These are phyloP conservation scores for Dicrostonyx torquatus DNA, from an alignment of 2,797 vertebrate genomes.

Conservation along the genomic window DNA sequence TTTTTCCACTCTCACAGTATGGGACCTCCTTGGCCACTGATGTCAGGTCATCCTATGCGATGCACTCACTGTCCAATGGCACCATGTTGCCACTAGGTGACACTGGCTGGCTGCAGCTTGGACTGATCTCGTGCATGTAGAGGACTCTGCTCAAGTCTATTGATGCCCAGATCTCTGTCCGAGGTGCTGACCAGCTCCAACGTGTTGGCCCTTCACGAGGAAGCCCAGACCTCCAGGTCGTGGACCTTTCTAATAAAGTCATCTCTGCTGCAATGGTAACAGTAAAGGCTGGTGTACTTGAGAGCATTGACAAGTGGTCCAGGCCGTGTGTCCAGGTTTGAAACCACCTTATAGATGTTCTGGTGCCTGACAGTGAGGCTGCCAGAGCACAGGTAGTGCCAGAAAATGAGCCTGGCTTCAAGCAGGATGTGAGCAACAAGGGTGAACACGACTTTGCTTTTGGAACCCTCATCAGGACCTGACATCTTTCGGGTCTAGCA, in stretches of 20 bases:
- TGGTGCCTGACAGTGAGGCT: conserved; percentile 92
- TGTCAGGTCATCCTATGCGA: conserved; percentile 93
- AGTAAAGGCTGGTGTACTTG: rapidly evolving
- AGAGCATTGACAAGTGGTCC: conserved; percentile 92
- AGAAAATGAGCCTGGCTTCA: conserved; percentile 88
- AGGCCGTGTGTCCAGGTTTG: conserved; percentile 91
- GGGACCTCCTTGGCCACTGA: conserved; percentile 92
- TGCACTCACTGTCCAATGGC: conserved; percentile 88
- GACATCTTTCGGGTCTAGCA: conserved; percentile 86
- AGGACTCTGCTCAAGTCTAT: conserved; percentile 92
- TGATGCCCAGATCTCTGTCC: conserved; percentile 92
- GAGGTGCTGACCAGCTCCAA: conserved; percentile 94
- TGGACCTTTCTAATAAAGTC: conserved; percentile 87
- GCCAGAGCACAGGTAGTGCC: conserved; percentile 84
- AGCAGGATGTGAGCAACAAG: conserved; percentile 90
- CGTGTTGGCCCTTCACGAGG: conserved; percentile 93
- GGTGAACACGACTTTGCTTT: conserved; percentile 88
- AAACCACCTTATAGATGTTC: conserved; percentile 92
- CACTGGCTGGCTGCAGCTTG: conserved; percentile 91
- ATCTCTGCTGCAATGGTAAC: conserved; percentile 81
- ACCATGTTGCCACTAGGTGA: conserved; percentile 93
- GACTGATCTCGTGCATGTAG: conserved; percentile 92
- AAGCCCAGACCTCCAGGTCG: conserved; percentile 53
- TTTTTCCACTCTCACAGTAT: conserved; percentile 91
- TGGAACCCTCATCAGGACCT: conserved; percentile 86